phyloP scores from a whole-genome alignment of 2,888 invertebrate genomes.

The Phaedon cochleariae region DNA sequence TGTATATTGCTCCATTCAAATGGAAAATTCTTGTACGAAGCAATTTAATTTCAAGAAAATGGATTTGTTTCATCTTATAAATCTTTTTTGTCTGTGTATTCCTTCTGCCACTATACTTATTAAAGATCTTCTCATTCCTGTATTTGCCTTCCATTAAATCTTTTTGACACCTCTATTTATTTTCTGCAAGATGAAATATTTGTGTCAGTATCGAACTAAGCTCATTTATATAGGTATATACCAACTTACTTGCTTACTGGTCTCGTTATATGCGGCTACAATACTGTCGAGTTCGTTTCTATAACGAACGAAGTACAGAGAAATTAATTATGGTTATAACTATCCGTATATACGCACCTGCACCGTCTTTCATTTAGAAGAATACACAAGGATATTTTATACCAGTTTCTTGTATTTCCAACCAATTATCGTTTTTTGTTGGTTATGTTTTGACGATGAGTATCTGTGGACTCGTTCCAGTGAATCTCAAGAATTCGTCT shows the following conservation, averaged over 20 bases:
- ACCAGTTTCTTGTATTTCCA: slow-evolving; percentile 1
- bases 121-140: not conserved
- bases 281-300: not conserved
- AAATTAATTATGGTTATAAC: not conserved
- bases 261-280: not conserved
- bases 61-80: no score
- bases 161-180: not conserved
- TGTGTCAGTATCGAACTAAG: not conserved
- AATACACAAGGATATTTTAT: not conserved
- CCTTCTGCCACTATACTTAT: no score
- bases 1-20: no score
- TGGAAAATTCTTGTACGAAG: no score
- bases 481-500: not conserved
- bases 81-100: no score
- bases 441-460: not conserved
- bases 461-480: not conserved
- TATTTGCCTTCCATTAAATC: not conserved
- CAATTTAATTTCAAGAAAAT: no score
- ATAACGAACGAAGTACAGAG: not conserved
- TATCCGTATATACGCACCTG: not conserved
- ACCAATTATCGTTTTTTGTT: slow-evolving; percentile 1
- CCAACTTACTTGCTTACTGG: no score
- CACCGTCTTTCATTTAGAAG: not conserved
- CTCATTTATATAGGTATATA: not conserved
- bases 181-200: not conserved